Conservation (phyloP, 2,888 invertebrate genomes). For the Rhogogaster chlorosoma region DNA sequence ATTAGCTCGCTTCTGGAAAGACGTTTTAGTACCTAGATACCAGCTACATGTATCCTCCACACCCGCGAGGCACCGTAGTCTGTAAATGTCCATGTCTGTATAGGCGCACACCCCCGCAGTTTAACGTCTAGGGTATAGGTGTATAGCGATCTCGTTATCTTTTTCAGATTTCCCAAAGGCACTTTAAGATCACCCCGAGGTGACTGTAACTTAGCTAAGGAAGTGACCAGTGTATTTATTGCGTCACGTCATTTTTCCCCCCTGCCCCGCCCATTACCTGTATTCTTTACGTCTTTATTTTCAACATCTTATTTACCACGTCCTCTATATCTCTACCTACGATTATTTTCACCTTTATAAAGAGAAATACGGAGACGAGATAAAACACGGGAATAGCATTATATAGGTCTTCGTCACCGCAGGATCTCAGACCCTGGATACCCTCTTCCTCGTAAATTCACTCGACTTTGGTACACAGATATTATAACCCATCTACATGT, state of each 20-base stretch:
- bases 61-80: background rate
- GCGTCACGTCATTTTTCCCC: slow-evolving; percentile 28
- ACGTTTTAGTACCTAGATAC: background rate
- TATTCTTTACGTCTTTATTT: background rate
- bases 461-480: too few species aligned
- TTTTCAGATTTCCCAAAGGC: slow-evolving; percentile 52
- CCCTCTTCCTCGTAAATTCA: too few species aligned
- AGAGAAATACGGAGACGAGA: background rate
- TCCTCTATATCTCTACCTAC: background rate
- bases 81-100: background rate
- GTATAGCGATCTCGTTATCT: slow-evolving; percentile 47
- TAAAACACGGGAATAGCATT: background rate
- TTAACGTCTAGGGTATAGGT: background rate
- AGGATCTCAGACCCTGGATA: background rate
- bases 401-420: background rate
- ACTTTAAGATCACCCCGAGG: slow-evolving; percentile 50
- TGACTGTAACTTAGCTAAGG: slow-evolving; percentile 32
- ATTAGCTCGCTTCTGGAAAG: background rate
- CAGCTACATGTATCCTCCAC: background rate
- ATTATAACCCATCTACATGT: background rate
- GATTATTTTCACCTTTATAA: background rate
- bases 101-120: background rate
- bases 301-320: background rate
- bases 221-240: slow-evolving; percentile 47
- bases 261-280: background rate